A percentile compares a stretch with the other conserved stretches of the same genome.
Conservation (phyloP, 2,888 invertebrate genomes). For the Empis stercorea region DNA sequence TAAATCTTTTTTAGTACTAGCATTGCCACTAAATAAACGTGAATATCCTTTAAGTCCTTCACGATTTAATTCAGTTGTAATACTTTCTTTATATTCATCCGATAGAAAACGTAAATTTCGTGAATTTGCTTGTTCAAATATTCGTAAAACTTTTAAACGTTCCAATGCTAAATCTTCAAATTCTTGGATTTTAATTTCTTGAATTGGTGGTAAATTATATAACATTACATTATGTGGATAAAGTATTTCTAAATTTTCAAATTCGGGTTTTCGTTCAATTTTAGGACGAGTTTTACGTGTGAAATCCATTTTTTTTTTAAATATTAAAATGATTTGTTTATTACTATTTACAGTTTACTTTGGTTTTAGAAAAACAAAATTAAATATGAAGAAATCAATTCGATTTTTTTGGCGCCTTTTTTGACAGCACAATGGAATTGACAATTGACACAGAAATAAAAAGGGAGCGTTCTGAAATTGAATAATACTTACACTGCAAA, state of each 20-base stretch:
- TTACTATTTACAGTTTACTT: no score
- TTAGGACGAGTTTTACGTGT: conserved; percentile 22
- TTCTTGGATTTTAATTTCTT: conserved; percentile 62
- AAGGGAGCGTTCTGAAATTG: no score
- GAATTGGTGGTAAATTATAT: conserved; percentile 62
- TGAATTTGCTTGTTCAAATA: conserved; percentile 58
- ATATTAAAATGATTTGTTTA: no score
- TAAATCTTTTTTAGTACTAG: conserved; percentile 41
- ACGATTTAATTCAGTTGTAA: conserved; percentile 50
- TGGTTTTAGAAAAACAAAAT: no score
- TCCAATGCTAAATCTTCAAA: conserved; percentile 82
- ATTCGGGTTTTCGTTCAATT: conserved; percentile 20
- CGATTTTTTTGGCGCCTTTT: no score
- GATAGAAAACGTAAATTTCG: conserved; percentile 48
- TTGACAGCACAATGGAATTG: no score
- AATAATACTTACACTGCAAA: no score
- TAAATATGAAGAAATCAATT: no score
- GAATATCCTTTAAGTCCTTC: conserved; percentile 54
- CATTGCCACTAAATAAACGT: conserved; percentile 45
- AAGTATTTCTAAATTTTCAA: conserved; percentile 39
- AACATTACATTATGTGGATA: conserved; percentile 69
- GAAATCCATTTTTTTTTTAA: conserved; percentile 21
- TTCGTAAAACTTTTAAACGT: conserved; percentile 63
- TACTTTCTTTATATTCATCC: conserved; percentile 53
- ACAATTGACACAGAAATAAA: no score